Conservation (phyloP, 2,797 vertebrate genomes). For the Taenioides sp. region DNA sequence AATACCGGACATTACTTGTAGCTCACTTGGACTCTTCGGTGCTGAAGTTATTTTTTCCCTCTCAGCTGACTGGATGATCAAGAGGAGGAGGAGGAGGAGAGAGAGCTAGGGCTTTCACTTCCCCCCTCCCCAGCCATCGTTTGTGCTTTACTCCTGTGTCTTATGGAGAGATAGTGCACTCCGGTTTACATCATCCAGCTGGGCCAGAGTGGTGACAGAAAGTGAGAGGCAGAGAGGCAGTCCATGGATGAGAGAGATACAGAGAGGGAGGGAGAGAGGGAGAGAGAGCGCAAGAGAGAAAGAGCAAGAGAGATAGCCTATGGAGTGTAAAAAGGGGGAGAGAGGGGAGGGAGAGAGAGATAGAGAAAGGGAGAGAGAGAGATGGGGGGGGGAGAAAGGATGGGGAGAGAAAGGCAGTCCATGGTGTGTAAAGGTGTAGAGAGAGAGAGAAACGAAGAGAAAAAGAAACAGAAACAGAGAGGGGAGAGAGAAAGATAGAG, state of each 20-base stretch:
- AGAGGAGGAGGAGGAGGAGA: conserved; percentile 36
- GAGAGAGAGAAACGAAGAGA: conserved; percentile 54
- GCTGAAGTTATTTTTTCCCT: conserved; percentile 58
- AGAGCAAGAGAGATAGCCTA: conserved; percentile 14
- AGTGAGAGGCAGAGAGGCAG: conserved; percentile 52
- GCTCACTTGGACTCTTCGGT: conserved; percentile 47
- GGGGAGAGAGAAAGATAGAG: conserved; percentile 31
- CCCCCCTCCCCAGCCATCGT: conserved; percentile 54
- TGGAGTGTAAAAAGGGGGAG: conserved; percentile 3
- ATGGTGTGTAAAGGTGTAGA: conserved; percentile 42
- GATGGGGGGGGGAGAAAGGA: conserved; percentile 43
- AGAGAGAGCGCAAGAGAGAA: neutral
- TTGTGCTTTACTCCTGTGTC: conserved; percentile 56
- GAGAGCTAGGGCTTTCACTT: conserved; percentile 44
- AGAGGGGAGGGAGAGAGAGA: conserved; percentile 47
- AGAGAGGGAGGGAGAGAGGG: conserved; percentile 47
- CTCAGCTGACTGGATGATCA: conserved; percentile 47
- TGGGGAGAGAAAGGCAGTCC: neutral
- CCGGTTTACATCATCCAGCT: conserved; percentile 48
- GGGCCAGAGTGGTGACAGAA: conserved; percentile 50
- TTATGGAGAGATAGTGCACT: conserved; percentile 28
- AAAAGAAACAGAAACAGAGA: conserved; percentile 54
- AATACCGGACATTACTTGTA: conserved; percentile 9
- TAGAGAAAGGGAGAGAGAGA: conserved; percentile 46
- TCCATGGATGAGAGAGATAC: conserved; percentile 52